Percentiles rank a stretch among this genome's conserved stretches.
These are phyloP conservation scores for Zenarchopterus dispar DNA, from an alignment of 2,797 vertebrate genomes.

Conservation along the genomic window DNA sequence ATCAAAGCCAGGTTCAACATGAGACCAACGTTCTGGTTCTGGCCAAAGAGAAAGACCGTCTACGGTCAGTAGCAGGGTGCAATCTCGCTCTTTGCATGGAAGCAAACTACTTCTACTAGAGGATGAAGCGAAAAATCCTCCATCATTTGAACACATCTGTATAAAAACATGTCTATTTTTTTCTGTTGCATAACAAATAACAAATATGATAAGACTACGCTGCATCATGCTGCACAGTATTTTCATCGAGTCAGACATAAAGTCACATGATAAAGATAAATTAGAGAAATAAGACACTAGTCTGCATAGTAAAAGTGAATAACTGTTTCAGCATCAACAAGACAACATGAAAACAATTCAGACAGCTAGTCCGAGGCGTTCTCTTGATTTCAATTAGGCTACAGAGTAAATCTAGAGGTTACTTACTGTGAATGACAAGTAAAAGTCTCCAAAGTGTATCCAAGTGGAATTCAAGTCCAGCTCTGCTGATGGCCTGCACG, in stretches of 20 bases:
- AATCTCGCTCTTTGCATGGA: neutral
- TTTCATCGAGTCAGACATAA: neutral
- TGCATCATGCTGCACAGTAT: too few species aligned
- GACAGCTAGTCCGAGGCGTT: neutral
- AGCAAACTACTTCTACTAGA: neutral
- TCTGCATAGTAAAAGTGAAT: neutral
- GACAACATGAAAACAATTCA: constrained; percentile 3
- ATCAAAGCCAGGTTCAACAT: constrained; percentile 55
- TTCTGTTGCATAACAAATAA: too few species aligned
- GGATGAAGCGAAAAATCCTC: neutral
- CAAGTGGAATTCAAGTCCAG: constrained; percentile 16
- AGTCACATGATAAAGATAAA: constrained; percentile 4
- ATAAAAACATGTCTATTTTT: neutral
- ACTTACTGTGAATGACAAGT: constrained; percentile 61
- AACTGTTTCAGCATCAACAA: neutral
- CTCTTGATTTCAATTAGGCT: constrained; percentile 6
- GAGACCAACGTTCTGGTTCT: constrained; percentile 24
- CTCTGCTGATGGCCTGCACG: neutral
- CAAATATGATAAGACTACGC: too few species aligned
- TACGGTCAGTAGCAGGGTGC: neutral
- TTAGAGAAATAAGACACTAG: neutral
- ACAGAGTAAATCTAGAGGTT: constrained; percentile 23
- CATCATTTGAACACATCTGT: constrained; percentile 7
- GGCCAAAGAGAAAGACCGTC: constrained; percentile 25
- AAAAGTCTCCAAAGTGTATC: constrained; percentile 33